These are phyloP conservation scores for Drosophila lutescens DNA, from an alignment of 2,888 invertebrate genomes.

Conservation along the genomic window DNA sequence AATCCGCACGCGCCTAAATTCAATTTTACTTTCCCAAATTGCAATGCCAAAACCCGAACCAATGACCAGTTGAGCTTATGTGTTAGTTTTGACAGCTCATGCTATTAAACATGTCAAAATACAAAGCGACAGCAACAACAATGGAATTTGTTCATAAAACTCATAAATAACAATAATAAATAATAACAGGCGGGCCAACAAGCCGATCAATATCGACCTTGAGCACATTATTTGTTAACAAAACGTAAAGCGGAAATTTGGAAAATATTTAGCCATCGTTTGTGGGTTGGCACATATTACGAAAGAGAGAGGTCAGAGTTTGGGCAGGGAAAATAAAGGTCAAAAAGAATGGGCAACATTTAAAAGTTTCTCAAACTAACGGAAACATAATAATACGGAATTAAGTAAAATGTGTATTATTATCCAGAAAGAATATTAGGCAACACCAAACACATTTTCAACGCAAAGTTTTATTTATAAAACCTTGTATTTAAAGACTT, in stretches of 20 bases:
- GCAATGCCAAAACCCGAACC: slow-evolving; percentile 27
- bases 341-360: neutral
- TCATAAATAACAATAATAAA: slow-evolving; percentile 40
- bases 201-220: slow-evolving; percentile 68
- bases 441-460: neutral
- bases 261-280: slow-evolving; percentile 30
- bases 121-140: slow-evolving; percentile 30
- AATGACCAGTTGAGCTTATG: slow-evolving; percentile 44
- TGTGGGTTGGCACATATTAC: slow-evolving; percentile 30
- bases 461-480: slow-evolving; percentile 1
- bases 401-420: neutral
- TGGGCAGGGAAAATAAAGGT: slow-evolving; percentile 12
- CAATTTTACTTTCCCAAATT: slow-evolving; percentile 22
- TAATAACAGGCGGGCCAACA: slow-evolving; percentile 50
- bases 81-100: slow-evolving; percentile 60
- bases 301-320: slow-evolving; percentile 27
- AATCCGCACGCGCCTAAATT: slow-evolving; percentile 9
- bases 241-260: slow-evolving; percentile 38
- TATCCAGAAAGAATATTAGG: neutral
- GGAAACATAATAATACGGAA: neutral
- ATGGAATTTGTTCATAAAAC: slow-evolving; percentile 37
- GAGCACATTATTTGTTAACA: slow-evolving; percentile 43
- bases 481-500: slow-evolving; percentile 5
- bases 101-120: slow-evolving; percentile 66
- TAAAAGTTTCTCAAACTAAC: too few relatives aligned